Percentiles rank a stretch among this genome's conserved stretches.
These are phyloP conservation scores for Meriones psammophilus DNA, from an alignment of 2,797 vertebrate genomes.

Conservation along the genomic window DNA sequence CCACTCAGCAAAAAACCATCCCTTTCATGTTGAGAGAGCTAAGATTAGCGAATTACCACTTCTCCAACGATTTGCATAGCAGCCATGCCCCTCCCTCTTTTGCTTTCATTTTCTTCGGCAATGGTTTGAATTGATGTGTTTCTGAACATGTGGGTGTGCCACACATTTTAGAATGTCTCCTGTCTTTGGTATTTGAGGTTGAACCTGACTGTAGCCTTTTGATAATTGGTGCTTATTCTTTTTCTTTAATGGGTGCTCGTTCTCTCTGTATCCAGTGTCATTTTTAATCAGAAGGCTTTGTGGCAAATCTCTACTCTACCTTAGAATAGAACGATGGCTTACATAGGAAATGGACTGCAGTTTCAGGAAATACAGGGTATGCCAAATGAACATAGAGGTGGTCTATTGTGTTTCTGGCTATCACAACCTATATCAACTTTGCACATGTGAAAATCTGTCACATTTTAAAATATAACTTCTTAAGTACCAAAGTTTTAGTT, in stretches of 20 bases:
- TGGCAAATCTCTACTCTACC: background rate
- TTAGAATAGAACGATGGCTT: too few relatives aligned
- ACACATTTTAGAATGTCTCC: background rate
- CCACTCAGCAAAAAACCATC: too few relatives aligned
- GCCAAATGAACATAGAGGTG: background rate
- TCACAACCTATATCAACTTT: background rate
- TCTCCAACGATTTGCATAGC: background rate
- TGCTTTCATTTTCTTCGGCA: background rate
- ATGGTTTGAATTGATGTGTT: background rate
- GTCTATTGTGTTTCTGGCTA: background rate
- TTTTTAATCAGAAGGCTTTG: background rate
- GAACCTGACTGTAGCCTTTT: conserved; percentile 3
- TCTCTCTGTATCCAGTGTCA: background rate
- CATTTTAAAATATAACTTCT: background rate
- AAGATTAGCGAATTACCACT: background rate
- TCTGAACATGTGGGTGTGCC: background rate
- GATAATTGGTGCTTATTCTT: background rate
- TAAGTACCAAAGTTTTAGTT: background rate
- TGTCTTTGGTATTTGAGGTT: background rate
- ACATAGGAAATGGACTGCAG: background rate
- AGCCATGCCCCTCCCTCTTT: background rate
- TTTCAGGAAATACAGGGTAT: background rate
- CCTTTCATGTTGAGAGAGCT: accelerated
- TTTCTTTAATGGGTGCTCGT: background rate
- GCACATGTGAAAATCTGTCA: background rate